A percentile compares a stretch with the other conserved stretches of the same genome.
These are phyloP conservation scores for Agriopis marginaria DNA, from an alignment of 2,888 invertebrate species.

Conservation along the genomic window DNA sequence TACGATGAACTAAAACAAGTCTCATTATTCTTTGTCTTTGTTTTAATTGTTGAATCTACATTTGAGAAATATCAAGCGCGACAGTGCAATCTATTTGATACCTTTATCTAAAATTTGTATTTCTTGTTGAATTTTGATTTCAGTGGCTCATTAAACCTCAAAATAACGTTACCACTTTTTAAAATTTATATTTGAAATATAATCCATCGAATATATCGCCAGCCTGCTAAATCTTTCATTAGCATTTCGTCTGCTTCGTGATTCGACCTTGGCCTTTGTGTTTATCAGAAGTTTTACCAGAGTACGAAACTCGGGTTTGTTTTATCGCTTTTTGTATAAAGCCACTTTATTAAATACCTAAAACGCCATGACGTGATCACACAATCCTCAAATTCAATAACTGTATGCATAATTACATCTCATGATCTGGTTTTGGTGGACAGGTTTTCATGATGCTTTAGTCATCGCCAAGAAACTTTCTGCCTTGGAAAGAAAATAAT, in stretches of 20 bases:
- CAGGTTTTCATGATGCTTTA: constrained; percentile 22
- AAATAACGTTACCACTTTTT: not conserved
- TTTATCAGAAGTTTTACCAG: constrained; percentile 15
- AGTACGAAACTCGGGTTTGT: not conserved
- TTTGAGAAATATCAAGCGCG: not conserved
- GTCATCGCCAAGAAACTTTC: constrained; percentile 21
- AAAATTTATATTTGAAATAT: not conserved
- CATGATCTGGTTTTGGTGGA: constrained; percentile 19
- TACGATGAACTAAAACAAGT: constrained; percentile 7
- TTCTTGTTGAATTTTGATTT: no score
- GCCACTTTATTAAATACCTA: constrained; percentile 3
- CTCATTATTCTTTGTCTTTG: constrained; percentile 12
- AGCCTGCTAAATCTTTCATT: constrained; percentile 14
- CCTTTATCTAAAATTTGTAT: not conserved
- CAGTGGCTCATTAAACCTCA: not conserved
- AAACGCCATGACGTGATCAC: constrained; percentile 12
- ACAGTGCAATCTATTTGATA: not conserved
- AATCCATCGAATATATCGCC: not conserved
- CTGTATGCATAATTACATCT: constrained; percentile 15
- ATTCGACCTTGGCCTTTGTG: constrained; percentile 33
- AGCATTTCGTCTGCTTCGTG: constrained; percentile 22
- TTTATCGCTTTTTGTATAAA: constrained; percentile 11
- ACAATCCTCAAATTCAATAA: constrained; percentile 12
- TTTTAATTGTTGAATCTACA: constrained; percentile 4
- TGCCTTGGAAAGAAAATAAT: constrained; percentile 2